Conservation (phyloP, 1,140 invertebrate genomes). For the Venturia canescens region DNA sequence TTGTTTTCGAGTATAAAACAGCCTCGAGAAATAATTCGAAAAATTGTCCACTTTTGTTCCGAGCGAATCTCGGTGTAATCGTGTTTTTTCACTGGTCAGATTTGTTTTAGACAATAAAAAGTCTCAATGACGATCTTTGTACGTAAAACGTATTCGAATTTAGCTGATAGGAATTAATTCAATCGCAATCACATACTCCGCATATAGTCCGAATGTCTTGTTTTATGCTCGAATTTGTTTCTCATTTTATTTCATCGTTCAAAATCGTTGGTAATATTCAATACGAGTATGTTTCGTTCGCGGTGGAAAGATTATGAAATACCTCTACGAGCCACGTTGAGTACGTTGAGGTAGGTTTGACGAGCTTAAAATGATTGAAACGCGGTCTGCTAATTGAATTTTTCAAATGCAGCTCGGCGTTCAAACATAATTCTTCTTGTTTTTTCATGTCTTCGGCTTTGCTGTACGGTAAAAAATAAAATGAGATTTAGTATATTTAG, state of each 20-base stretch:
- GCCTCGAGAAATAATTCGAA: neutral
- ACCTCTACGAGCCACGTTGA: neutral
- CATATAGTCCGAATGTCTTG: neutral
- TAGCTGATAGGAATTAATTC: neutral
- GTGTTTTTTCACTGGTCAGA: neutral
- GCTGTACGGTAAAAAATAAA: neutral
- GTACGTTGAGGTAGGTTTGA: slow-evolving; percentile 41
- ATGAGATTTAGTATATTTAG: neutral
- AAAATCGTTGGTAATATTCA: neutral
- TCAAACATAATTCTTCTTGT: neutral
- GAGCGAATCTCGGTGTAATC: too few species aligned
- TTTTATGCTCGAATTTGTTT: neutral
- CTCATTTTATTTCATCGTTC: neutral
- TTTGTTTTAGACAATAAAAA: slow-evolving; percentile 17
- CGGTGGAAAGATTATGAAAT: neutral
- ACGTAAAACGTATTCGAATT: slow-evolving; percentile 17
- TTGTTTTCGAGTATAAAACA: too few species aligned
- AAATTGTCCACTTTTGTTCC: neutral
- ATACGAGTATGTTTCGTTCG: neutral
- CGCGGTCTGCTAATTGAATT: neutral
- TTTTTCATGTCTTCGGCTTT: neutral
- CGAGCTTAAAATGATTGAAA: slow-evolving; percentile 15
- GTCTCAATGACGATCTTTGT: neutral
- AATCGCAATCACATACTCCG: slow-evolving; percentile 8
- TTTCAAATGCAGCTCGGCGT: slow-evolving; percentile 20